Conservation (phyloP, 2,113 vertebrate genomes). For the Paramormyrops kingsleyae region DNA sequence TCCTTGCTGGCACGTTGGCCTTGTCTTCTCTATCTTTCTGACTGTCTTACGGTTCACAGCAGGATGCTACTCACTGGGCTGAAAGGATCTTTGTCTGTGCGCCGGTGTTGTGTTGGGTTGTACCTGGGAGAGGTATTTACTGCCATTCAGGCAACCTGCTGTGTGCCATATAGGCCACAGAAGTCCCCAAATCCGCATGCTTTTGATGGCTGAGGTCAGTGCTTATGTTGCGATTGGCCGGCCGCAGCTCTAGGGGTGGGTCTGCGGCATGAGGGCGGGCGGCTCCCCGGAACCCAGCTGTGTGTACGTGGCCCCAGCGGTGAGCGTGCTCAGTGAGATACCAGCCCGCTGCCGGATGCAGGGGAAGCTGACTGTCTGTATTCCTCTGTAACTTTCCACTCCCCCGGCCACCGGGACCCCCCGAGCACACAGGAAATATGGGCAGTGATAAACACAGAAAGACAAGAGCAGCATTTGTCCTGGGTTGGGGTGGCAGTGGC, state of each 20-base stretch:
- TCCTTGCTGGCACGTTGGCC: neutral
- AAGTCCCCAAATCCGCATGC: neutral
- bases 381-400: neutral
- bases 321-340: neutral
- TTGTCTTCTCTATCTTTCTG: neutral
- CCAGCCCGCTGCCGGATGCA: neutral
- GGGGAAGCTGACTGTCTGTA: neutral
- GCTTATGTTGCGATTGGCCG: neutral
- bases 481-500: neutral
- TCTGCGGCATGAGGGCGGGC: neutral
- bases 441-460: neutral
- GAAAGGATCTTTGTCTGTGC: neutral
- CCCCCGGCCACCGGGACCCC: neutral
- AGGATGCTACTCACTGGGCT: neutral
- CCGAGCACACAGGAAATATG: neutral
- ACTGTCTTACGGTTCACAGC: neutral
- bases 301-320: neutral
- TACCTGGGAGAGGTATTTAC: neutral
- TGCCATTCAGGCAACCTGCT: neutral
- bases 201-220: neutral
- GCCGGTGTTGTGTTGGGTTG: neutral
- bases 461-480: neutral
- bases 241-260: neutral
- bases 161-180: neutral
- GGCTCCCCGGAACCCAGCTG: neutral